Base-by-base conservation (phyloP, 2,888 invertebrate genomes). In the Mythimna lalbum region DNA sequence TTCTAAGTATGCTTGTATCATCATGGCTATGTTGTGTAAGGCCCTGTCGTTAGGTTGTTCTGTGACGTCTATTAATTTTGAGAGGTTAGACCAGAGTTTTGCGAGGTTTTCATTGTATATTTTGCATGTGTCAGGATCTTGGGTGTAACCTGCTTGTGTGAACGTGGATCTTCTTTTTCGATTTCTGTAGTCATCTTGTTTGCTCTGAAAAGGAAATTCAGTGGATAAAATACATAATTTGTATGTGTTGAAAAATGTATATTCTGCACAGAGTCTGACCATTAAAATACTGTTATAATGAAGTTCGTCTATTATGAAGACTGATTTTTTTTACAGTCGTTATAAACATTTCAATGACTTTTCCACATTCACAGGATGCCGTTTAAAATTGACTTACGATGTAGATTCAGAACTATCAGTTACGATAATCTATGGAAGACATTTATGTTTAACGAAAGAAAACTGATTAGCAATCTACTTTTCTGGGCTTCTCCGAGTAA, bases 1-100 rank as follows among this genome's bases (percentile, higher is more conserved):
- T 17, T 79, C 78, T 64, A 86, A 69, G 68, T 86, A 86, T 7
- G 83, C 87, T 68, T 76, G 63, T 60, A 86, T 70, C 14, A 86
- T 81, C 33, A 82, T 33, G 9, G 80, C 87, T 65, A 86, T 87
- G 56, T 86, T 87, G 21, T 86, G 85, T 67, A 86, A n/a, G 3
- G 67, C 76, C 1, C 6, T 61, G 17, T 80, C 71, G 47, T 62
- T 72, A 0, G 82, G 80, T 56, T 73, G 33, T 17, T 80, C 76
- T 39, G 73, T 67, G 53, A 61, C 21, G 14, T 73, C 72, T 19
- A 80, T 17, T 50, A 68, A 62, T 75, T 76, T 84, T n/a, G 78
- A 69, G 5, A 86, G 49, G 10, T 68, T 73, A 10, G 33, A 49
- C 86, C 86, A 86, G 53, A 86, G 74, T 73, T 78, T 77, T 53